Conservation (phyloP, 2,113 vertebrate species). For the Oryzias javanicus region DNA sequence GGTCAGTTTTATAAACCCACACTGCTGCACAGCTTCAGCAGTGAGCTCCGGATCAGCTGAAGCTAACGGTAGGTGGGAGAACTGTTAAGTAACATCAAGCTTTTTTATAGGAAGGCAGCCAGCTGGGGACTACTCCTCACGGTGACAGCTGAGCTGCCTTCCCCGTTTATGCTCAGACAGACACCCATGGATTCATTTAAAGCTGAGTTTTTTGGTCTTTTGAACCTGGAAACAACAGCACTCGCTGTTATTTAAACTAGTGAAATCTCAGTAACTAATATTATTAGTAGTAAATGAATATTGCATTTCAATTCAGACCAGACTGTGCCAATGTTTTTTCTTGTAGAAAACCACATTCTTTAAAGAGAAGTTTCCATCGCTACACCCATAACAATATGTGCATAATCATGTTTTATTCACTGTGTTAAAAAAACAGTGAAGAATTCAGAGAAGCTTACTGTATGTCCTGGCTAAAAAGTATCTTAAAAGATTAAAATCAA, state of each 20-base stretch:
- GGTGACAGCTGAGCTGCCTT: slow-evolving; percentile 20
- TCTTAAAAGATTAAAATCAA: background rate
- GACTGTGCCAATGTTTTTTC: background rate
- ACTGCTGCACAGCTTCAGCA: slow-evolving; percentile 23
- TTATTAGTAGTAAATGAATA: no score
- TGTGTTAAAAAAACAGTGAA: slow-evolving; percentile 17
- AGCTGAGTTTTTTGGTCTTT: slow-evolving; percentile 16
- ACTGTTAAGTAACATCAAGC: slow-evolving; percentile 44
- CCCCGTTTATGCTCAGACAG: slow-evolving; percentile 17
- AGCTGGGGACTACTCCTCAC: slow-evolving; percentile 31
- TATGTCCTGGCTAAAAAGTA: background rate
- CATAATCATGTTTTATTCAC: slow-evolving; percentile 19
- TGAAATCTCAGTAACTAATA: slow-evolving; percentile 6
- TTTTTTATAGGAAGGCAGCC: slow-evolving; percentile 16
- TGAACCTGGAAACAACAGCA: slow-evolving; percentile 15
- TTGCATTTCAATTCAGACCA: slow-evolving; percentile 10
- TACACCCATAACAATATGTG: slow-evolving; percentile 22
- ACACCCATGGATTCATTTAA: slow-evolving; percentile 51
- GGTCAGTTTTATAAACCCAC: slow-evolving; percentile 16
- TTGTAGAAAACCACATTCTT: background rate
- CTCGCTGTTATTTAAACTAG: slow-evolving; percentile 5
- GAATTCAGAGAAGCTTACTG: slow-evolving; percentile 10
- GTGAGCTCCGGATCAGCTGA: slow-evolving; percentile 1
- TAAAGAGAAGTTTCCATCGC: slow-evolving; percentile 16
- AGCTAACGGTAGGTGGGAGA: slow-evolving; percentile 16